Base-by-base conservation (phyloP, 2,888 invertebrate species). In the Drosophila anceps region DNA sequence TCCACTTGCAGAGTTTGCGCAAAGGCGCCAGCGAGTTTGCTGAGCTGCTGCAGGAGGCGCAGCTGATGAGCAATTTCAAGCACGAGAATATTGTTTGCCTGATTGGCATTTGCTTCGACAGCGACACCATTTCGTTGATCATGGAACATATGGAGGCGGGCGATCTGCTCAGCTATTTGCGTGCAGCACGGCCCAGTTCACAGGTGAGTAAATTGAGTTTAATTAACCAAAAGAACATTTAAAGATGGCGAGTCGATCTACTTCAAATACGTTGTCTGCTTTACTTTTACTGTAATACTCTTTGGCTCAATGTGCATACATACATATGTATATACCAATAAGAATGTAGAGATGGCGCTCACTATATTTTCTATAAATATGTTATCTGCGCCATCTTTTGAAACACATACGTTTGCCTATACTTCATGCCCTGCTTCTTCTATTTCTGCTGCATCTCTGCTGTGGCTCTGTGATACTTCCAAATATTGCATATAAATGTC, bases 91-190 rank as follows among this genome's bases (percentile, higher is more conserved):
- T 99, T 63, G 94, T 99, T 31, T 95, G 97, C 73, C 94, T 99
- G 35, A 94, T 99, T 10, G 99, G 99, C 1, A 98, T 99, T 7
- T 99, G 98, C 90, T 94, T 98, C 35, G 98, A 99, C 91, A 96
- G 97, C 79, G 98, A 98, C 91, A 97, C 98, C 9, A 96, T 98
- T 88, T 97, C 98, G 84, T 96, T 99, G 75, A 96, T 99, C 53
- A 96, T 99, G 95, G 99, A 99, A 92, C 94, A 99, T 20, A 99
- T 99, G 99, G 97, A 98, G 92, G 98, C 97, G 6, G 99, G 99
- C 0, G 99, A 99, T 93, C 93, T 99, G 66, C 94, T 99, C 37
- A 97, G 97, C 68, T 99, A 98, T 92, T 94, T 99, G 51, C 94
- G 98, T 61, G 95, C 96, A 7, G 97, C 97, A 81, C 94, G 98